These are phyloP conservation scores for Agrilus planipennis DNA, from an alignment of 1,140 invertebrate species.

Conservation along the genomic window DNA sequence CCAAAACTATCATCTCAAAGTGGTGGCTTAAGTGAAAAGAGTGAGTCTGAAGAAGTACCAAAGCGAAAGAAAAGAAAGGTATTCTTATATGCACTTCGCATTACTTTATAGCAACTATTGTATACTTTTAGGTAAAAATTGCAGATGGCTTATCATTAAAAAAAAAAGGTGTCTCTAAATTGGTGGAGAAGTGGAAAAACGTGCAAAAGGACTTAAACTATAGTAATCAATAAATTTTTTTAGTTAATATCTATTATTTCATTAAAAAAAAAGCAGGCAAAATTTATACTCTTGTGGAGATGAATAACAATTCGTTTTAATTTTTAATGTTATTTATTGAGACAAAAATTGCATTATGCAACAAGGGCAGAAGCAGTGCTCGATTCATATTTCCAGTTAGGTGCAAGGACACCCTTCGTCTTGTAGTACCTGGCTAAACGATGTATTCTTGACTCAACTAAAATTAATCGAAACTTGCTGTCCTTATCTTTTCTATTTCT, in stretches of 20 bases:
- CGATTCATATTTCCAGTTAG: slow-evolving; percentile 99
- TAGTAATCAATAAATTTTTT: no score
- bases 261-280: no score
- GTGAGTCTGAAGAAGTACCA: slow-evolving; percentile 12
- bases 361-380: slow-evolving; percentile 95
- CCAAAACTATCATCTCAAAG: slow-evolving; percentile 17
- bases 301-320: no score
- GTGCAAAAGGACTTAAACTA: slow-evolving; percentile 52
- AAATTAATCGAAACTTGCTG: slow-evolving; percentile 96
- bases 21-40: slow-evolving; percentile 11
- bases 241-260: no score
- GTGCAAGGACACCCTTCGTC: slow-evolving; percentile 85
- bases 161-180: slow-evolving; percentile 56
- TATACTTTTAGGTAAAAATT: slow-evolving; percentile 40
- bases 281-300: no score
- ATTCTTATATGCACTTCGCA: background rate
- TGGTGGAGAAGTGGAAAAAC: slow-evolving; percentile 64
- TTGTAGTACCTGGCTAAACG: slow-evolving; percentile 97
- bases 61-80: slow-evolving; percentile 43
- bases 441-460: slow-evolving; percentile 98
- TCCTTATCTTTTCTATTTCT: slow-evolving; percentile 95
- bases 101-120: slow-evolving; percentile 6
- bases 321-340: no score
- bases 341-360: no score
- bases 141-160: slow-evolving; percentile 47